Percentiles rank a stretch among this genome's conserved stretches.
Evolutionary conservation across 2,888 invertebrate genomes (phyloP).

Genomic region (Sinopyrophorus schimmeli): DNA sequence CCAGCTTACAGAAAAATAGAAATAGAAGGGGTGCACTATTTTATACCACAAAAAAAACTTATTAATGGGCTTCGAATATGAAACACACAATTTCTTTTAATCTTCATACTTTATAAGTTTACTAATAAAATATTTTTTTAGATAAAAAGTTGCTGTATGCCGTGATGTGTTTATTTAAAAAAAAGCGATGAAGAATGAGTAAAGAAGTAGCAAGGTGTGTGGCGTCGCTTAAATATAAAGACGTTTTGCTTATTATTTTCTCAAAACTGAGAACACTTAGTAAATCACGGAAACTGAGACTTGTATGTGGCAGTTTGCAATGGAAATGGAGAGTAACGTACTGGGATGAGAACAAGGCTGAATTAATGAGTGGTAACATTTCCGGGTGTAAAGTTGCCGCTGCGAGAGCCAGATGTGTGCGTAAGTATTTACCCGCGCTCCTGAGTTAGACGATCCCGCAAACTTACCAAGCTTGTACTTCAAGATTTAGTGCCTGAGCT

Average conservation of each 20-base stretch:
- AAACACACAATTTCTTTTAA: too few species aligned
- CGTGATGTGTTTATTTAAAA: too few species aligned
- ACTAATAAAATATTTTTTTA: too few species aligned
- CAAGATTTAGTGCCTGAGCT: constrained; percentile 32
- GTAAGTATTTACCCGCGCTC: constrained; percentile 45
- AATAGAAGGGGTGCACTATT: too few species aligned
- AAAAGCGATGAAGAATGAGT: too few species aligned
- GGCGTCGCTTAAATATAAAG: constrained; percentile 29
- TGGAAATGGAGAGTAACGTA: constrained; percentile 42
- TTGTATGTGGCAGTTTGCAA: constrained; percentile 39
- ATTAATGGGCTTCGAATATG: too few species aligned
- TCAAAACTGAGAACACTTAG: constrained; percentile 38
- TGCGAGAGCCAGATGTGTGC: constrained; percentile 47
- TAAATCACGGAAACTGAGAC: constrained; percentile 39
- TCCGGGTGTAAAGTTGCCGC: constrained; percentile 48
- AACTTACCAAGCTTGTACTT: constrained; percentile 44
- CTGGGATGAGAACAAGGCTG: constrained; percentile 45
- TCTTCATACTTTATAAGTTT: too few species aligned
- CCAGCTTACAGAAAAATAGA: too few species aligned
- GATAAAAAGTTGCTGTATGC: too few species aligned
- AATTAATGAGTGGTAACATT: constrained; percentile 50
- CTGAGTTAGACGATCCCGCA: constrained; percentile 42
- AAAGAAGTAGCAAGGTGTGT: too few species aligned
- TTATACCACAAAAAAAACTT: too few species aligned
- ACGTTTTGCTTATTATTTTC: constrained; percentile 31